Conservation (phyloP, 30 jellyfish, hydroid and myxozoan genomes). For the Chironex yamaguchii region DNA sequence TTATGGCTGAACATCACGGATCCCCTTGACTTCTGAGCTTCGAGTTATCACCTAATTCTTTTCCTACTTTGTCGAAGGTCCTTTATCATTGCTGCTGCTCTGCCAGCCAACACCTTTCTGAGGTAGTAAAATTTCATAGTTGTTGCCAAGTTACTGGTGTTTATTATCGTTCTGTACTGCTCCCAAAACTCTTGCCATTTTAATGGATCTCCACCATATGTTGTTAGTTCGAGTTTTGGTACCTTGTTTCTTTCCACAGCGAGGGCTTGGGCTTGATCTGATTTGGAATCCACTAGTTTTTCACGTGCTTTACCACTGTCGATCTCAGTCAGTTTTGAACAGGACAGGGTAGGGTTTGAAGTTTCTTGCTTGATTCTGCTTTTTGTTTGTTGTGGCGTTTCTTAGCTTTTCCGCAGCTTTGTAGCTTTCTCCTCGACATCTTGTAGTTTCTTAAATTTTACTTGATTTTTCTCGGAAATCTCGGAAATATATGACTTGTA, state of each 20-base stretch:
- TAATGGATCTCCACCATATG: constrained; percentile 51
- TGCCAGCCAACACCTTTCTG: constrained; percentile 29
- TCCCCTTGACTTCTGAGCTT: constrained; percentile 55
- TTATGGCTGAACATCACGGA: constrained; percentile 45
- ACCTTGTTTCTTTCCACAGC: not conserved
- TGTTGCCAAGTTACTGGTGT: constrained; percentile 5
- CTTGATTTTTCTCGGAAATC: not conserved
- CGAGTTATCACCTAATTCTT: constrained; percentile 46
- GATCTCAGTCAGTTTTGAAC: not conserved
- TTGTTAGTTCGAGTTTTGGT: constrained; percentile 28
- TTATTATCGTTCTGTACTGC: constrained; percentile 20
- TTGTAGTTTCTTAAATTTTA: not conserved
- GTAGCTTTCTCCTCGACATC: not conserved
- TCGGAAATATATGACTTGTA: too few species aligned
- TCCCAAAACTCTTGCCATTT: constrained; percentile 47
- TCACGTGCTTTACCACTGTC: not conserved
- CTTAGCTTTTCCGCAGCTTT: not conserved
- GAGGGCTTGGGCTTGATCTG: not conserved
- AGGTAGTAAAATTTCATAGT: constrained; percentile 13
- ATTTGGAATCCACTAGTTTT: not conserved
- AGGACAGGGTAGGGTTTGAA: not conserved
- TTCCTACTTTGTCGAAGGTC: constrained; percentile 19
- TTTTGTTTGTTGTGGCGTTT: not conserved
- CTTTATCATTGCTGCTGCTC: constrained; percentile 45
- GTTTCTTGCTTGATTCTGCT: too few species aligned